Evolutionary conservation across 2,888 invertebrate species (phyloP).

Genomic region (Drosophila ezoana): DNA sequence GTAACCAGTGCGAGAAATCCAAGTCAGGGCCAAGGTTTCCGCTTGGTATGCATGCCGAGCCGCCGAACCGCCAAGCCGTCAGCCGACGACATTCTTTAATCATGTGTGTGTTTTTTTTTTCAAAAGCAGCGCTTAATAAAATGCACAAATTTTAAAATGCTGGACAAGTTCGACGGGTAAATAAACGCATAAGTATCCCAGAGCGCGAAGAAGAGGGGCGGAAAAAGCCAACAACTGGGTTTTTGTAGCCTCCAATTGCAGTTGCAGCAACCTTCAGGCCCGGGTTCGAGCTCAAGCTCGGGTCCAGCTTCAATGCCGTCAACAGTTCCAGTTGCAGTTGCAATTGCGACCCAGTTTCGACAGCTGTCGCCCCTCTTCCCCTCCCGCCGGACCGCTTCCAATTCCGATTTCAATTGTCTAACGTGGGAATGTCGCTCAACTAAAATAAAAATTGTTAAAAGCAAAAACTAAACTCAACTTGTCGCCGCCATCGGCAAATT

Average conservation of each 20-base stretch:
- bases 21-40: slow-evolving; percentile 67
- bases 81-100: slow-evolving; percentile 53
- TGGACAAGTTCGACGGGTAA: slow-evolving; percentile 18
- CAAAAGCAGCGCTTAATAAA: slow-evolving; percentile 9
- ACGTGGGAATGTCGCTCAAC: slow-evolving; percentile 49
- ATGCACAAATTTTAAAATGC: slow-evolving; percentile 41
- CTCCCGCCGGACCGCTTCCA: not conserved
- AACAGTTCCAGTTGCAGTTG: slow-evolving; percentile 35
- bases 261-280: slow-evolving; percentile 39
- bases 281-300: not conserved
- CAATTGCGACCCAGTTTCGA: slow-evolving; percentile 49
- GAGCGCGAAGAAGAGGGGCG: not conserved
- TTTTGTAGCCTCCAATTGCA: slow-evolving; percentile 32
- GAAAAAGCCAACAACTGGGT: slow-evolving; percentile 22
- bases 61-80: not conserved
- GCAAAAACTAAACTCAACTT: slow-evolving; percentile 27
- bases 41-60: slow-evolving; percentile 47
- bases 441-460: slow-evolving; percentile 9
- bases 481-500: slow-evolving; percentile 44
- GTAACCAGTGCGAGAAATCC: slow-evolving; percentile 38
- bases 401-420: slow-evolving; percentile 46
- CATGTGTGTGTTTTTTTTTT: slow-evolving; percentile 28
- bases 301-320: slow-evolving; percentile 41
- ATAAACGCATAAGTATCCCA: slow-evolving; percentile 16
- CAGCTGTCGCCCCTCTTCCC: slow-evolving; percentile 6